These are phyloP conservation scores for Nemurella pictetii DNA, from an alignment of 2,888 invertebrate species.

Conservation along the genomic window DNA sequence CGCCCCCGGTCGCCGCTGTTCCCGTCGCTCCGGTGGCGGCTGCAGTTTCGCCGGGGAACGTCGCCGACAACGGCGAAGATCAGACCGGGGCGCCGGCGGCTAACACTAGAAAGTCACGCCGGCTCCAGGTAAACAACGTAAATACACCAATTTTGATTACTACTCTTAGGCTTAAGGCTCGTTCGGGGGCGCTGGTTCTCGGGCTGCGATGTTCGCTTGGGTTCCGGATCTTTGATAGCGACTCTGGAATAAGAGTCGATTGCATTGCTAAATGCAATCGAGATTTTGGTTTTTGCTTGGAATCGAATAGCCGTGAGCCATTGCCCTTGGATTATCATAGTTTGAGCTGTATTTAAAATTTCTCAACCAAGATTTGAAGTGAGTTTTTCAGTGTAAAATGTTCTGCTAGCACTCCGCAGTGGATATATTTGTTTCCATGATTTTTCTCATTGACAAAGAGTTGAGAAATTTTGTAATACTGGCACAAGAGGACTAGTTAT, in stretches of 20 bases:
- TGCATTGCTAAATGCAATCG: not conserved
- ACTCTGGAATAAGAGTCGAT: not conserved
- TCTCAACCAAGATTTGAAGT: too few species aligned
- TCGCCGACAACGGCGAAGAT: conserved; percentile 50
- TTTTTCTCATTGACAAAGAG: too few species aligned
- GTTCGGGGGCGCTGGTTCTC: not conserved
- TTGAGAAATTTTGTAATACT: too few species aligned
- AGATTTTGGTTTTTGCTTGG: not conserved
- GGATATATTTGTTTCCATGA: too few species aligned
- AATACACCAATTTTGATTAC: conserved; percentile 12
- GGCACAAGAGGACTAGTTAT: too few species aligned
- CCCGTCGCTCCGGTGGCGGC: conserved; percentile 46
- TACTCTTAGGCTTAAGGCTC: not conserved
- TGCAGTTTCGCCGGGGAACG: conserved; percentile 55
- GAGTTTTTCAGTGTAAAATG: too few species aligned
- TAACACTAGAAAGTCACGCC: conserved; percentile 79
- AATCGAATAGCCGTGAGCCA: not conserved
- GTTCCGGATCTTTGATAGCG: not conserved
- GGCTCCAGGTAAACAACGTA: conserved; percentile 74
- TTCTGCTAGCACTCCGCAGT: too few species aligned
- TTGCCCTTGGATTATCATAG: not conserved
- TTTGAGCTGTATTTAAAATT: too few species aligned
- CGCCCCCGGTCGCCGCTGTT: conserved; percentile 50
- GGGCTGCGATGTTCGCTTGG: not conserved
- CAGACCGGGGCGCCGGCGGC: conserved; percentile 61